These are phyloP conservation scores for Anarrhichthys ocellatus DNA, from an alignment of 2,113 vertebrate species.

Conservation along the genomic window DNA sequence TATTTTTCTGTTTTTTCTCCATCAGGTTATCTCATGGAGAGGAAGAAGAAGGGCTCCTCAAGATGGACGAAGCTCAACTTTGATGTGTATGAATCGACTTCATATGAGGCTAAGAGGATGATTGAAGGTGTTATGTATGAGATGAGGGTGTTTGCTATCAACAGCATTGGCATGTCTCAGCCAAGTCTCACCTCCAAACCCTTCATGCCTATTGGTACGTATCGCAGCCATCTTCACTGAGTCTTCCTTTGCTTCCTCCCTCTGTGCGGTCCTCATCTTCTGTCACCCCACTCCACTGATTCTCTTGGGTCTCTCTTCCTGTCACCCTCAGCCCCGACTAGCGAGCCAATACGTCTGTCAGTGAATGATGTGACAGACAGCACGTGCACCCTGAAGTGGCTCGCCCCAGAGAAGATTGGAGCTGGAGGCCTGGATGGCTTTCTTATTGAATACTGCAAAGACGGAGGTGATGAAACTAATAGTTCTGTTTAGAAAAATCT, in stretches of 20 bases:
- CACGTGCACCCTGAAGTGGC: constrained; percentile 90
- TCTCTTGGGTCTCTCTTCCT: constrained; percentile 36
- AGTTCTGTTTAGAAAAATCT: neutral
- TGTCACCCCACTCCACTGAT: neutral
- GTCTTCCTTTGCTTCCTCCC: constrained; percentile 10
- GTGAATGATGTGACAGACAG: constrained; percentile 90
- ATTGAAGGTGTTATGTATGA: constrained; percentile 93
- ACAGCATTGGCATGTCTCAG: constrained; percentile 88
- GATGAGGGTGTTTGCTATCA: constrained; percentile 91
- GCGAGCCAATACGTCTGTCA: constrained; percentile 85
- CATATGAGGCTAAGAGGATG: constrained; percentile 91
- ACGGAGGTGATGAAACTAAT: constrained; percentile 83
- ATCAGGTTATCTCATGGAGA: constrained; percentile 92
- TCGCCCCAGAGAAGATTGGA: constrained; percentile 88
- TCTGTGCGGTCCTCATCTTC: neutral
- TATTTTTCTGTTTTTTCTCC: neutral
- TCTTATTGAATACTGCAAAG: constrained; percentile 90
- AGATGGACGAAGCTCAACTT: constrained; percentile 95
- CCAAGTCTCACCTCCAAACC: constrained; percentile 87
- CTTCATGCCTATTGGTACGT: constrained; percentile 85
- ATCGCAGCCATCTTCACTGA: neutral
- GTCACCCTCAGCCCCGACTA: constrained; percentile 86
- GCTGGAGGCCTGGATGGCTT: constrained; percentile 92
- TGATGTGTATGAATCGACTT: constrained; percentile 83
- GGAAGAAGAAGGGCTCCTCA: constrained; percentile 92